Percentiles rank a stretch among this genome's conserved stretches.
These are phyloP conservation scores for Mylabris phalerata DNA, from an alignment of 1,140 invertebrate genomes.

Conservation along the genomic window DNA sequence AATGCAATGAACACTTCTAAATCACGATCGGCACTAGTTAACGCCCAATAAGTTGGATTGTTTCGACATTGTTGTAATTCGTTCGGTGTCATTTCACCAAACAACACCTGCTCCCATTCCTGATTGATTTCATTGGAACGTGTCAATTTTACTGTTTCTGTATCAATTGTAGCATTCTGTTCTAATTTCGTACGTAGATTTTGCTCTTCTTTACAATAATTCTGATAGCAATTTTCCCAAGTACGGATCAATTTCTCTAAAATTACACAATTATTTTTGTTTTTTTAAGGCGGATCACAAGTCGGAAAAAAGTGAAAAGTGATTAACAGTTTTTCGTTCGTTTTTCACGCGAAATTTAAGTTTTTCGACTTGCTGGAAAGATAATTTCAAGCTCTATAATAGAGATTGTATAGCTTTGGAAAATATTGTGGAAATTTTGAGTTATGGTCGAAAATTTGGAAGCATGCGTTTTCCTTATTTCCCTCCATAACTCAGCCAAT, in stretches of 20 bases:
- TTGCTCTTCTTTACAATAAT: slow-evolving; percentile 37
- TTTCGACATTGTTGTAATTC: not conserved
- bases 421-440: too few relatives aligned
- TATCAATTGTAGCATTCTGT: slow-evolving; percentile 31
- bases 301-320: too few relatives aligned
- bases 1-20: slow-evolving; percentile 39
- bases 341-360: too few relatives aligned
- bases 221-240: slow-evolving; percentile 35
- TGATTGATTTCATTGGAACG: slow-evolving; percentile 30
- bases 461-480: too few relatives aligned
- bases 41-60: slow-evolving; percentile 32
- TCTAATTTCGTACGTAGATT: slow-evolving; percentile 36
- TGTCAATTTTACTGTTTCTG: slow-evolving; percentile 21
- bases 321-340: too few relatives aligned
- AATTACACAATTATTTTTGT: not conserved
- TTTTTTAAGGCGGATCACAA: too few relatives aligned
- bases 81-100: slow-evolving; percentile 22
- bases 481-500: too few relatives aligned
- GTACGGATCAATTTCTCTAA: slow-evolving; percentile 33
- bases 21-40: slow-evolving; percentile 37
- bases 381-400: too few relatives aligned
- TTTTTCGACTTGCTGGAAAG: too few relatives aligned
- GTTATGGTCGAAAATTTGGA: too few relatives aligned
- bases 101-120: slow-evolving; percentile 35
- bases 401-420: too few relatives aligned